These are phyloP conservation scores for Apoda limacodes DNA, from an alignment of 2,888 invertebrate species.

Conservation along the genomic window DNA sequence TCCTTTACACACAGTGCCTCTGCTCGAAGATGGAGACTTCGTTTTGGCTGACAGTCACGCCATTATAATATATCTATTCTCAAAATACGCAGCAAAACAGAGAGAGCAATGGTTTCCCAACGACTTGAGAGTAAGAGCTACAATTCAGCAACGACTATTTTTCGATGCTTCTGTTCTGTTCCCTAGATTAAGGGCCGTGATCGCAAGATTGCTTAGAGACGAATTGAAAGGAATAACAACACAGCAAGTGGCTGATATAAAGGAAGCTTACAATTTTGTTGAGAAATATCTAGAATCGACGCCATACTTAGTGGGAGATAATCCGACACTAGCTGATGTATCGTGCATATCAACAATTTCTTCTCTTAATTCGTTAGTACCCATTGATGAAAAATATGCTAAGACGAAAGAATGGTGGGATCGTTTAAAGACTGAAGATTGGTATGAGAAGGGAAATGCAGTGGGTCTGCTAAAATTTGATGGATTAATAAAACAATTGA, in stretches of 20 bases:
- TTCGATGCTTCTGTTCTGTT: conserved; percentile 29
- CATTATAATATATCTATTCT: conserved; percentile 32
- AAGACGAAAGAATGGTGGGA: conserved; percentile 27
- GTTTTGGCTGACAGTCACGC: conserved; percentile 32
- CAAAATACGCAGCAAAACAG: conserved; percentile 33
- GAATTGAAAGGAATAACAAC: conserved; percentile 17
- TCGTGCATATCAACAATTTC: conserved; percentile 28
- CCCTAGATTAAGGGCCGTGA: conserved; percentile 18
- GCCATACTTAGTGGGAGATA: conserved; percentile 25
- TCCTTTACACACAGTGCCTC: conserved; percentile 29
- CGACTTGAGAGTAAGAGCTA: conserved; percentile 26
- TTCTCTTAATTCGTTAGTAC: conserved; percentile 23
- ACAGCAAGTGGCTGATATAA: conserved; percentile 19
- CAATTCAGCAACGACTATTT: conserved; percentile 28
- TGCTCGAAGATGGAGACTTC: conserved; percentile 36
- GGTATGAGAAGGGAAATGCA: conserved; percentile 28
- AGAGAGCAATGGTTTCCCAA: conserved; percentile 28
- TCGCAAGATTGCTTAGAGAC: conserved; percentile 4
- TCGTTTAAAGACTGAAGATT: conserved; percentile 23
- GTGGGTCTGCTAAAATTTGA: too few relatives aligned
- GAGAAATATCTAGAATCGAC: conserved; percentile 30
- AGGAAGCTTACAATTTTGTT: conserved; percentile 27
- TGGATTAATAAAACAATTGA: too few relatives aligned
- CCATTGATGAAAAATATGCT: conserved; percentile 24
- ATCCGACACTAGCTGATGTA: conserved; percentile 33